Evolutionary conservation across 2,797 vertebrate species (phyloP).

Genomic region (Syndactyla subalaris): DNA sequence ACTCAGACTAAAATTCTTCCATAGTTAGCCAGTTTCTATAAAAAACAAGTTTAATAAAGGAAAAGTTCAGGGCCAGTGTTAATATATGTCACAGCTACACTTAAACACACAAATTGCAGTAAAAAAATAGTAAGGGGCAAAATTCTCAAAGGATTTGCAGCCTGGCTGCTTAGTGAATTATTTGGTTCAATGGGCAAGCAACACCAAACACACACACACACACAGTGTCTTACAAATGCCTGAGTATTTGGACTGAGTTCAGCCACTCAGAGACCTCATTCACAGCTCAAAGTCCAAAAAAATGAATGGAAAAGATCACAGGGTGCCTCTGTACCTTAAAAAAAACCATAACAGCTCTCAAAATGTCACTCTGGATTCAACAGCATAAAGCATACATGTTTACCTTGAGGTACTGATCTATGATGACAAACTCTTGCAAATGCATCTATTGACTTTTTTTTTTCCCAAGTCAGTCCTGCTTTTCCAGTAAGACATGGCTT

Average conservation of each 20-base stretch:
- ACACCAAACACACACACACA: background rate
- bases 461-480: background rate
- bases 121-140: background rate
- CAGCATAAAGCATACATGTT: background rate
- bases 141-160: slow-evolving; percentile 20
- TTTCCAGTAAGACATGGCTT: background rate
- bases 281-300: slow-evolving; percentile 5
- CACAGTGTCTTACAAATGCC: background rate
- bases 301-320: background rate
- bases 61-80: background rate
- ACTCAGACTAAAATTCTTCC: background rate
- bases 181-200: background rate
- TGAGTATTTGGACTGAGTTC: background rate
- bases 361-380: background rate
- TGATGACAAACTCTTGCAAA: background rate
- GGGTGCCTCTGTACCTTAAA: background rate
- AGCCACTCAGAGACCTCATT: background rate
- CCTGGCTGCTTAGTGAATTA: background rate
- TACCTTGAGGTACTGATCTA: background rate
- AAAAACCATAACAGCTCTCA: background rate
- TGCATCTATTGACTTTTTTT: background rate
- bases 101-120: background rate
- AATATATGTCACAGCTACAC: background rate
- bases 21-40: background rate
- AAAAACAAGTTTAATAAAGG: background rate